Evolutionary conservation across 2,797 vertebrate genomes (phyloP).

Genomic region (Ctenochaetus hawaiiensis): DNA sequence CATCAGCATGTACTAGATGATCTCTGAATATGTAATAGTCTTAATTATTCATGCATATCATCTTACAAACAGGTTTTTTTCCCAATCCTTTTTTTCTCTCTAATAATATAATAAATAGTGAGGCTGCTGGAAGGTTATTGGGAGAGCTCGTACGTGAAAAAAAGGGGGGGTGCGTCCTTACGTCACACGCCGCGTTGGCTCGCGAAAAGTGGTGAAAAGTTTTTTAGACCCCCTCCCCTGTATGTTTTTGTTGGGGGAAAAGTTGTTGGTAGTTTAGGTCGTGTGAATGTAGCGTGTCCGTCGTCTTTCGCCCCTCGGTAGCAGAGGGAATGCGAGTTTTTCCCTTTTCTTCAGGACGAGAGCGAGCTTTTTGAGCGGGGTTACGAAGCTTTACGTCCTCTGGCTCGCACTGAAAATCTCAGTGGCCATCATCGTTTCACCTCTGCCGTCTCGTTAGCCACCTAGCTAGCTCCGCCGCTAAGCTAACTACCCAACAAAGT

Average conservation of each 20-base stretch:
- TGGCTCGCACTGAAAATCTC: conserved; percentile 64
- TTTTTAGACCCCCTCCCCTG: conserved; percentile 63
- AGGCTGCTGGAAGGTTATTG: background rate
- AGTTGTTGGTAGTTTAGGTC: conserved; percentile 73
- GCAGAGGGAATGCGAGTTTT: conserved; percentile 53
- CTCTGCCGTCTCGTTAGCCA: conserved; percentile 81
- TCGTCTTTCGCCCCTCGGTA: conserved; percentile 58
- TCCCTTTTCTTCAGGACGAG: background rate
- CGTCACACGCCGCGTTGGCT: conserved; percentile 88
- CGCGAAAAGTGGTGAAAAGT: conserved; percentile 81
- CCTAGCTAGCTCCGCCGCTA: conserved; percentile 68
- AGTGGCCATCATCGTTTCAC: conserved; percentile 80
- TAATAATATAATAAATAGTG: background rate
- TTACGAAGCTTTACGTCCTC: conserved; percentile 49
- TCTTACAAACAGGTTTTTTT: background rate
- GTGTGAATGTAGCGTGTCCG: conserved; percentile 75
- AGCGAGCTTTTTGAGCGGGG: conserved; percentile 24
- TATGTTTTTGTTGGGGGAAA: conserved; percentile 82
- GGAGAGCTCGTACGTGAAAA: conserved; percentile 46
- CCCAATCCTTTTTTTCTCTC: too few relatives aligned
- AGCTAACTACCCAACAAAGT: conserved; percentile 63
- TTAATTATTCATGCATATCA: background rate
- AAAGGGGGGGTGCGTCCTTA: conserved; percentile 61
- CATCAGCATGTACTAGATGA: background rate
- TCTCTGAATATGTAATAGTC: background rate